Evolutionary conservation across 2,888 invertebrate genomes (phyloP).

Genomic region (Melieria crassipennis): DNA sequence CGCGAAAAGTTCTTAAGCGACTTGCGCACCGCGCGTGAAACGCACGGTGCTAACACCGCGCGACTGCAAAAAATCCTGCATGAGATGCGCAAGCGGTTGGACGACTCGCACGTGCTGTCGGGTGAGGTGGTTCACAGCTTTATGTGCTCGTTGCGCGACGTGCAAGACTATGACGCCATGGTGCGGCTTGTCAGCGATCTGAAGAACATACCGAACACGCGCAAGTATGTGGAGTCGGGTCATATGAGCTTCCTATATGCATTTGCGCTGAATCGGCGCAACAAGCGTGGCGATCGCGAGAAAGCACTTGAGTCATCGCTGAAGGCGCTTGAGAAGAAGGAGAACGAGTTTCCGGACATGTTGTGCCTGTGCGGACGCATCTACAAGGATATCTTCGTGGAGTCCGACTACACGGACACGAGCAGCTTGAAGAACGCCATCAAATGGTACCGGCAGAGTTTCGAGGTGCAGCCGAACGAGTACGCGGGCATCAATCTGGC

Average conservation of each 20-base stretch:
- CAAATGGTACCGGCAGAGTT: slow-evolving; percentile 96
- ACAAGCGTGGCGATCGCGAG: slow-evolving; percentile 93
- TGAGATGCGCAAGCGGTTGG: slow-evolving; percentile 90
- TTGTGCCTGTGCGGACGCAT: slow-evolving; percentile 97
- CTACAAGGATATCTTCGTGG: slow-evolving; percentile 96
- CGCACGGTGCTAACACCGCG: slow-evolving; percentile 76
- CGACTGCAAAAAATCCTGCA: slow-evolving; percentile 84
- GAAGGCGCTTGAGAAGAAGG: slow-evolving; percentile 89
- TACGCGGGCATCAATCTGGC: slow-evolving; percentile 99
- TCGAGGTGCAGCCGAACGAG: slow-evolving; percentile 98
- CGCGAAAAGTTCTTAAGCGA: slow-evolving; percentile 97
- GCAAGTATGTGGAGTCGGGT: slow-evolving; percentile 87
- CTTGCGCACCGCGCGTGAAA: slow-evolving; percentile 90
- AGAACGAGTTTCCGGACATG: slow-evolving; percentile 97
- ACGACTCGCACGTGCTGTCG: slow-evolving; percentile 96
- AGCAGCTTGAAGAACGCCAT: slow-evolving; percentile 92
- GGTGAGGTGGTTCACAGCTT: slow-evolving; percentile 90
- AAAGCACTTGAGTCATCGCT: slow-evolving; percentile 92
- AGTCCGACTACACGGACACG: slow-evolving; percentile 89
- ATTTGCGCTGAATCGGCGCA: slow-evolving; percentile 96
- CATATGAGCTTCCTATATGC: slow-evolving; percentile 94
- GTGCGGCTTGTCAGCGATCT: slow-evolving; percentile 95
- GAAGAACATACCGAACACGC: slow-evolving; percentile 86
- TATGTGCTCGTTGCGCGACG: slow-evolving; percentile 89
- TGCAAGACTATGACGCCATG: slow-evolving; percentile 97